Evolutionary conservation across 2,888 invertebrate genomes (phyloP).

Genomic region (Altica lythri): DNA sequence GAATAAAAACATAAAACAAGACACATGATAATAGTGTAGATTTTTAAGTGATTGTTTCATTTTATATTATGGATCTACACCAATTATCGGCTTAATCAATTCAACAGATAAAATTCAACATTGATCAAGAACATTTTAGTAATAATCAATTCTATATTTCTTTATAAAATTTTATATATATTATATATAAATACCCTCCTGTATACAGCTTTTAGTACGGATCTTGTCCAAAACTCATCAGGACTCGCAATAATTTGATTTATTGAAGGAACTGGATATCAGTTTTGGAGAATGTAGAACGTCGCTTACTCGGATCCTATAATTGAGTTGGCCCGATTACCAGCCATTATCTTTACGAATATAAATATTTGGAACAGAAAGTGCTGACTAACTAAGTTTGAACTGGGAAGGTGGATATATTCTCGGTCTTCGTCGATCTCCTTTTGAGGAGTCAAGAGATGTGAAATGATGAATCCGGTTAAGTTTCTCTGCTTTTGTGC

Average conservation of each 20-base stretch:
- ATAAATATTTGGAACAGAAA: constrained; percentile 23
- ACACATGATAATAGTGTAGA: too few relatives aligned
- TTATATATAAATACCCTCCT: too few relatives aligned
- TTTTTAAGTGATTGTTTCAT: too few relatives aligned
- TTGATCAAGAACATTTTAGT: too few relatives aligned
- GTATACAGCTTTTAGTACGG: neutral
- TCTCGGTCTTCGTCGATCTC: neutral
- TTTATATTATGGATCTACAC: too few relatives aligned
- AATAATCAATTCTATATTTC: too few relatives aligned
- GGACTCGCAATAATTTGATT: constrained; percentile 25
- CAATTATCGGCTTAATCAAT: too few relatives aligned
- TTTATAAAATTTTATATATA: too few relatives aligned
- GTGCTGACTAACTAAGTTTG: constrained; percentile 19
- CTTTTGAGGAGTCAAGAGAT: constrained; percentile 18
- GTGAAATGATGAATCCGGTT: constrained; percentile 19
- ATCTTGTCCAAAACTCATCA: constrained; percentile 31
- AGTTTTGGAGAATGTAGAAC: constrained; percentile 21
- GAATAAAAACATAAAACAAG: too few relatives aligned
- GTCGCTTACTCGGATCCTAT: constrained; percentile 17
- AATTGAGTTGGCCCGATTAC: constrained; percentile 24
- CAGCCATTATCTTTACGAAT: constrained; percentile 16
- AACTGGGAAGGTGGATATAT: constrained; percentile 1
- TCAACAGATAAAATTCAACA: too few relatives aligned
- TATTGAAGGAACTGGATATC: constrained; percentile 30
- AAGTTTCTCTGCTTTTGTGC: constrained; percentile 18